phyloP scores from a whole-genome alignment of 2,113 vertebrate species.

The Cavia aperea region DNA sequence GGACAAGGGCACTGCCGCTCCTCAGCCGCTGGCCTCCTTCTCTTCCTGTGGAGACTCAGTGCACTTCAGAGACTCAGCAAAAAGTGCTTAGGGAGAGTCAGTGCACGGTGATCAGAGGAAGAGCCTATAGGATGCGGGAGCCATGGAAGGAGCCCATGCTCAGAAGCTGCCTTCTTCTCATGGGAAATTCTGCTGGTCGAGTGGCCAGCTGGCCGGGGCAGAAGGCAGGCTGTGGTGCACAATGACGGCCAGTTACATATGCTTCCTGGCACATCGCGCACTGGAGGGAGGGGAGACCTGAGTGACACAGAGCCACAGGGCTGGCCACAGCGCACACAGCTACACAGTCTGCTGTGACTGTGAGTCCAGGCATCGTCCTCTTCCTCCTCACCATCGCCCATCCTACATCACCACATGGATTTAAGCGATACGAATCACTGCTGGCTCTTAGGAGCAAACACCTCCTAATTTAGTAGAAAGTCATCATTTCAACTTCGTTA shows the following conservation, averaged over 20 bases:
- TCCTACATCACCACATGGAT: neutral
- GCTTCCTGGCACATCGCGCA: fast-evolving
- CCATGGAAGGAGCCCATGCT: neutral
- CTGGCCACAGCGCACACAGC: fast-evolving
- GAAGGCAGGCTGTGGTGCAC: neutral
- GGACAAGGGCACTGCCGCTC: neutral
- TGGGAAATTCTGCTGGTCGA: neutral
- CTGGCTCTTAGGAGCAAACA: neutral
- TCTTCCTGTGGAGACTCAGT: neutral
- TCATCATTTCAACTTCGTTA: neutral
- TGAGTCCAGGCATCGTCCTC: fast-evolving
- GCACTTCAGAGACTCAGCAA: neutral
- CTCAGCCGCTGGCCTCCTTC: neutral
- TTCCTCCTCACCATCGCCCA: neutral
- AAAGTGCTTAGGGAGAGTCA: neutral
- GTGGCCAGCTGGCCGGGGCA: neutral
- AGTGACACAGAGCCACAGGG: fast-evolving
- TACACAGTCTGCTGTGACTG: fast-evolving
- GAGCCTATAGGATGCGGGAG: neutral
- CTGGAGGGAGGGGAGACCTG: neutral
- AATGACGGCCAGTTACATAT: fast-evolving
- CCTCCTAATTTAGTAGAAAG: neutral
- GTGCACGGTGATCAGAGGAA: neutral
- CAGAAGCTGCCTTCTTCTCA: fast-evolving
- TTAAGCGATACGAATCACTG: neutral